Evolutionary conservation across 2,888 invertebrate genomes (phyloP), one percentile per base, ranked within the genome.

Genomic region (Parnassius mnemosyne): DNA sequence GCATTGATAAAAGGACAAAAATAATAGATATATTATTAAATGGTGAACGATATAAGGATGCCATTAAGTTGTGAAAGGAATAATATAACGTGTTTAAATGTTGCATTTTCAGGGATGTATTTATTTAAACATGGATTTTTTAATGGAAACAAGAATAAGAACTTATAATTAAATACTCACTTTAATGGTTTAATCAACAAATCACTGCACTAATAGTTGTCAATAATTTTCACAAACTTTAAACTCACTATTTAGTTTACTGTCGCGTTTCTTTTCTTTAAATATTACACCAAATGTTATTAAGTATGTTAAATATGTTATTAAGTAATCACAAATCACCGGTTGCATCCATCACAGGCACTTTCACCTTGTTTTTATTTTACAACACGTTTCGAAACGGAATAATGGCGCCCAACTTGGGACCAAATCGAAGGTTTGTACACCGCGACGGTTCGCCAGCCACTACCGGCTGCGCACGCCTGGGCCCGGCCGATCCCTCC

Each of bases 401-500:
- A 69, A 74, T 68, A 69, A 69, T 86, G 85, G 84, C 85, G 87
- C 85, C 83, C 84, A 80, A 79, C 83, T 84, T 81, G 83, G 79
- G 77, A 70, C 76, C 51, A 46, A 59, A 68, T 69, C 68, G 63
- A 68, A 74, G 76, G 76, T 76, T 70, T 77, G 74, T 66, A 67
- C 74, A 69, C 70, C 69, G 61, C 78, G 80, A 75, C 79, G 73
- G 72, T 74, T 78, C 78, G 79, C 78, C 72, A 71, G 79, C 72
- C 69, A 89, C 90, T 89, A 85, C 80, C 87, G 87, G 81, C 78
- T 84, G 87, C 89, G 88, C 89, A 86, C 83, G 88, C 88, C 87
- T 85, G 84, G 77, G 78, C 87, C 87, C 87, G 81, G 85, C 79
- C 81, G 75, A 65, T 77, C 83, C 81, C 78, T 75, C 75, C 80